These are phyloP conservation scores for Trachelus tabidus DNA, from an alignment of 2,888 invertebrate genomes.

Conservation along the genomic window DNA sequence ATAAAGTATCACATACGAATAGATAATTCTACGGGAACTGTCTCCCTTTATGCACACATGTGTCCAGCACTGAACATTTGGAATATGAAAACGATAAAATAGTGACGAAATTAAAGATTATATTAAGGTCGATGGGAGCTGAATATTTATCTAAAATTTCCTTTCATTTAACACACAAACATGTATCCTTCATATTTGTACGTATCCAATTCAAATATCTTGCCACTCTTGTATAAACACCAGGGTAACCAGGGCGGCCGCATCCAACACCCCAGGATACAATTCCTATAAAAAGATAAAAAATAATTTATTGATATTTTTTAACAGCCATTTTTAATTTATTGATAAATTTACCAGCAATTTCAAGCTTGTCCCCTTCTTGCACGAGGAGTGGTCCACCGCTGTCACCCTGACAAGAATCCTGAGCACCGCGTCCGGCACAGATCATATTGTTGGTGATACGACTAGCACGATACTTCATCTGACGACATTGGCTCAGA, in stretches of 20 bases:
- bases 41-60: neutral
- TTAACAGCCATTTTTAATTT: neutral
- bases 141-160: neutral
- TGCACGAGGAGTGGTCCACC: conserved; percentile 85
- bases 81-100: neutral
- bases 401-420: conserved; percentile 91
- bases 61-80: neutral
- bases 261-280: conserved; percentile 90
- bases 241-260: conserved; percentile 79
- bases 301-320: neutral
- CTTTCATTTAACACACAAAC: conserved; percentile 72
- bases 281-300: conserved; percentile 71
- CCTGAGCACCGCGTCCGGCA: conserved; percentile 83
- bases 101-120: neutral
- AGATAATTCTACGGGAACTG: neutral
- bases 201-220: conserved; percentile 81
- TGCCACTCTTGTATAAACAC: conserved; percentile 79
- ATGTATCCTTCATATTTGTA: conserved; percentile 79
- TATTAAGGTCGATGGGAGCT: neutral
- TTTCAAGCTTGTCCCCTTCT: conserved; percentile 81
- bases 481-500: conserved; percentile 80
- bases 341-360: conserved; percentile 75
- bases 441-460: conserved; percentile 89
- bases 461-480: conserved; percentile 85
- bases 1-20: neutral